Percentiles rank a stretch among this genome's conserved stretches.
These are phyloP conservation scores for Plusia festucae DNA, from an alignment of 2,888 invertebrate species.

Conservation along the genomic window DNA sequence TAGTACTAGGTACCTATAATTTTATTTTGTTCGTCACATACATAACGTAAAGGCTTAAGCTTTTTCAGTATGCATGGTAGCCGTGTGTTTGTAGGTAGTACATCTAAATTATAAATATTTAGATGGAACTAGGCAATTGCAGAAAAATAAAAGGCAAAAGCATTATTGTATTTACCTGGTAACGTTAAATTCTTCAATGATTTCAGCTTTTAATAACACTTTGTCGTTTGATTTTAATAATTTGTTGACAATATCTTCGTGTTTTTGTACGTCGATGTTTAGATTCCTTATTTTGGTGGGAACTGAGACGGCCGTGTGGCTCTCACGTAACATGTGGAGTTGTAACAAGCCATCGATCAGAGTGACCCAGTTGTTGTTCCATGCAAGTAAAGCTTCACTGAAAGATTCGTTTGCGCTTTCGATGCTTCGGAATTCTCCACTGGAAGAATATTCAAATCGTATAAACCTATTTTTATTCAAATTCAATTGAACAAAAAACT, in stretches of 20 bases:
- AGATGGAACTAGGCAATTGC: too few relatives aligned
- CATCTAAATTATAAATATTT: too few relatives aligned
- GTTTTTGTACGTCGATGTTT: constrained; percentile 54
- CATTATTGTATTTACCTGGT: constrained; percentile 50
- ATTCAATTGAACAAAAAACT: too few relatives aligned
- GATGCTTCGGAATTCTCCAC: constrained; percentile 67
- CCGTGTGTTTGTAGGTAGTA: too few relatives aligned
- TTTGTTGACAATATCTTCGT: constrained; percentile 19
- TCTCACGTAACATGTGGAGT: constrained; percentile 90
- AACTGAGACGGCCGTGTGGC: constrained; percentile 89
- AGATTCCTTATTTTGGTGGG: constrained; percentile 83
- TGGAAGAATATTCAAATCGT: constrained; percentile 28
- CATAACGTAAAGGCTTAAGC: too few relatives aligned
- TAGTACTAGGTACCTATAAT: too few relatives aligned
- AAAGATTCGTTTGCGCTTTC: constrained; percentile 48
- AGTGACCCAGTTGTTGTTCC: constrained; percentile 94
- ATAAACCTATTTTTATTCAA: too few relatives aligned
- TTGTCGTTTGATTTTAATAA: constrained; percentile 18
- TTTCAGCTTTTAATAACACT: constrained; percentile 41
- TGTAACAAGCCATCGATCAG: constrained; percentile 95
- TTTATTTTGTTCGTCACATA: too few relatives aligned
- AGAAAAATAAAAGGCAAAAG: too few relatives aligned
- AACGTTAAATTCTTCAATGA: constrained; percentile 37
- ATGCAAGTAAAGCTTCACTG: constrained; percentile 78
- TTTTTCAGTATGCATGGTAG: too few relatives aligned